These are phyloP conservation scores for Tillus elongatus DNA, from an alignment of 2,888 invertebrate genomes.

Conservation along the genomic window DNA sequence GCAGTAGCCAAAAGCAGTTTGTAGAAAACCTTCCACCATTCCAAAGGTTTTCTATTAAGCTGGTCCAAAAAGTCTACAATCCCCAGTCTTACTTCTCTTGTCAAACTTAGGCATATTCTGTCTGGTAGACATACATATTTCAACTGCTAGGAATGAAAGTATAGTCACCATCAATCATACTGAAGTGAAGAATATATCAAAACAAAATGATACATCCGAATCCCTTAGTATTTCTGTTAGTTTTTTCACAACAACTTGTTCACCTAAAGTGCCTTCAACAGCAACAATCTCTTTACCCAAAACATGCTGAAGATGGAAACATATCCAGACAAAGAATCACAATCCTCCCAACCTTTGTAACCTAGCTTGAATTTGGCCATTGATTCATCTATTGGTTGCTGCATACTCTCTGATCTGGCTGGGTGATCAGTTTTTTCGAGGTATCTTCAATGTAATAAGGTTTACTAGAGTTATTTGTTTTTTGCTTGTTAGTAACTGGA, in stretches of 20 bases:
- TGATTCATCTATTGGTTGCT: too few species aligned
- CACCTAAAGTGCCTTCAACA: slow-evolving; percentile 13
- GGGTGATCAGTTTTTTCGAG: too few species aligned
- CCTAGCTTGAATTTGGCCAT: too few species aligned
- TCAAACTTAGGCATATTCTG: slow-evolving; percentile 9
- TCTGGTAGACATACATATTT: slow-evolving; percentile 5
- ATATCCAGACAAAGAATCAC: too few species aligned
- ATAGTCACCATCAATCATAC: slow-evolving; percentile 3
- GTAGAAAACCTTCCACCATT: slow-evolving; percentile 26
- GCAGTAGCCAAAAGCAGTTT: slow-evolving; percentile 21
- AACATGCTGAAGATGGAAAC: slow-evolving; percentile 17
- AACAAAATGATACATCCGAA: slow-evolving; percentile 11
- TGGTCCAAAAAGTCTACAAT: slow-evolving; percentile 23
- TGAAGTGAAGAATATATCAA: slow-evolving; percentile 14
- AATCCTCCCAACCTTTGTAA: too few species aligned
- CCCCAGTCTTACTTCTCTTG: slow-evolving; percentile 9
- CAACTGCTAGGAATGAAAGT: neutral
- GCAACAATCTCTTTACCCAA: slow-evolving; percentile 11
- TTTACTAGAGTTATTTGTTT: too few species aligned
- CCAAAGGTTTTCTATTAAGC: slow-evolving; percentile 19
- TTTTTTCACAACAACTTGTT: slow-evolving; percentile 15
- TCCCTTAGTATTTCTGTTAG: slow-evolving; percentile 9
- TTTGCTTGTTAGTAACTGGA: too few species aligned
- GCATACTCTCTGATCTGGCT: too few species aligned
- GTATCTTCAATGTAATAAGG: too few species aligned